Base-by-base conservation (phyloP, 2,797 vertebrate genomes). In the Siniperca undulata region DNA sequence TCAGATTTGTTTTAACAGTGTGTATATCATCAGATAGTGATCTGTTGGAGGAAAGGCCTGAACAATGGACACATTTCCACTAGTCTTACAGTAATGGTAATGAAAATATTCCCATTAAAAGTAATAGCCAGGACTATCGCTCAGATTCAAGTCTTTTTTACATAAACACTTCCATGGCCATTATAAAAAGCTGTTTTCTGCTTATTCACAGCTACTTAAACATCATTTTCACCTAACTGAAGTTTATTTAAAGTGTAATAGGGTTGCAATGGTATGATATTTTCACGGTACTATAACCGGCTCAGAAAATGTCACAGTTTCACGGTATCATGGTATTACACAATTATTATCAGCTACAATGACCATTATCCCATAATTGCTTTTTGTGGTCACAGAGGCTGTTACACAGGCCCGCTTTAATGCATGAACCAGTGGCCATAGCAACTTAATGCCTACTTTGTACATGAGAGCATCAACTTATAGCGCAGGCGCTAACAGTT, bases 41-140 rank as follows among this genome's bases (percentile, higher is more conserved):
- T 85, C 85, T 61, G 50, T 3, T 73, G 44, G 27, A 89, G 73
- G 74, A 85, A 86, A 71, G 42, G 78, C 40, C 69, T 7, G 53
- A 78, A 86, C 65, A 88, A 83, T 80, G 76, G 79, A 81, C 38
- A 77, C 56, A 78, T 74, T 88, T 89, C 85, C 82, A 74, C 46
- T 5, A 10, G 44, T 67, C 13, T 73, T 64, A 24, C 20, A 61
- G 30, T 70, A 67, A 68, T 14, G 14, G 17, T n/a, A 70, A 70
- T 42, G 74, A 53, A 80, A 73, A 80, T 55, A 71, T 53, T 78
- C 46, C 4, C 46, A 75, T 74, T 56, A 64, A 71, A 6, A 42
- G 7, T 40, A 38, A 69, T 20, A 55, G 30, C 40, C 10, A 9
- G 16, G 38, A 46, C 40, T 53, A 78, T n/a, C 19, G 20, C 46